Conservation (phyloP, 2,113 vertebrate genomes). For the Smithornis capensis region DNA sequence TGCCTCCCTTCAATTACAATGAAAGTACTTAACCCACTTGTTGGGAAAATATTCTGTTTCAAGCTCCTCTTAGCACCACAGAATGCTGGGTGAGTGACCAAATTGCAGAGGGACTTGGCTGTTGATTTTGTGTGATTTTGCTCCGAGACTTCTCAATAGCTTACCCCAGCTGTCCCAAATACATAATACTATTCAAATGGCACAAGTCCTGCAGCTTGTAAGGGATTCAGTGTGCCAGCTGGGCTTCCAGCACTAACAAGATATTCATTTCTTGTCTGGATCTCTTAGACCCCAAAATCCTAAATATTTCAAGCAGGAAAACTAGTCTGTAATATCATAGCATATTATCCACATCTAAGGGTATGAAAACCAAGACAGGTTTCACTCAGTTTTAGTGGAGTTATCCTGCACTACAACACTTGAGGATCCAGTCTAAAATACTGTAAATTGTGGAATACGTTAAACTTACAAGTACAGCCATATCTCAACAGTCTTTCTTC, state of each 20-base stretch:
- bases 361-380: not conserved
- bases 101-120: not conserved
- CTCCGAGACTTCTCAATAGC: constrained; percentile 12
- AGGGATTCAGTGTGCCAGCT: constrained; percentile 15
- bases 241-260: not conserved
- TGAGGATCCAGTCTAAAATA: not conserved
- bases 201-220: not conserved
- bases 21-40: not conserved
- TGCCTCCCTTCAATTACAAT: not conserved
- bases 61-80: not conserved
- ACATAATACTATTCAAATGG: not conserved
- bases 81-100: not conserved
- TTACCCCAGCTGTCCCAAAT: constrained; percentile 10
- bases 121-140: constrained; percentile 44
- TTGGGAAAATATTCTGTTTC: not conserved
- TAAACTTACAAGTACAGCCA: constrained; percentile 33
- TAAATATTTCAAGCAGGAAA: not conserved
- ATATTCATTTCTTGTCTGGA: not conserved
- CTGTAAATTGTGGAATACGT: constrained; percentile 1
- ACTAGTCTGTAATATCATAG: not conserved
- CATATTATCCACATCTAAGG: not conserved
- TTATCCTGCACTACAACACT: not conserved
- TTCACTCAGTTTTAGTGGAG: not conserved
- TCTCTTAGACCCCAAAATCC: not conserved
- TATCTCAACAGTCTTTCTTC: constrained; percentile 29